Conservation (phyloP, 2,797 vertebrate species). For the Gambelia wislizenii region DNA sequence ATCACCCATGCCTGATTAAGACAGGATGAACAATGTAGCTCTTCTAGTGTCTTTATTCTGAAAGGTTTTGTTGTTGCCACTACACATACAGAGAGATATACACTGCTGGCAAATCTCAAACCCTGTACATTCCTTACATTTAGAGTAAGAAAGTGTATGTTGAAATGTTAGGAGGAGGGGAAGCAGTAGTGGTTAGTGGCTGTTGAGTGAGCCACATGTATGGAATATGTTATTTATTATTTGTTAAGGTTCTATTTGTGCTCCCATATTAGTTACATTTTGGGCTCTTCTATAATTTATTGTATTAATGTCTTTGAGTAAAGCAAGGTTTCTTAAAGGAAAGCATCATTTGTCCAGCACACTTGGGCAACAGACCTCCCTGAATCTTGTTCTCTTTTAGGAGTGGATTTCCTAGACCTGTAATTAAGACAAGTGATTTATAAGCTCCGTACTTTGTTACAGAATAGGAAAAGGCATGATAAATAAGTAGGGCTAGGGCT, state of each 20-base stretch:
- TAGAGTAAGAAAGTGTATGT: too few relatives aligned
- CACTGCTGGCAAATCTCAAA: constrained; percentile 32
- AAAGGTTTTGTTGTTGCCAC: not conserved
- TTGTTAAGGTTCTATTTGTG: not conserved
- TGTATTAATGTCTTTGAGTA: constrained; percentile 44
- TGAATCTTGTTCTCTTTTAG: constrained; percentile 17
- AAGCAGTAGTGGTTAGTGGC: not conserved
- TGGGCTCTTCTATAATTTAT: constrained; percentile 45
- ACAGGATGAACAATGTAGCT: not conserved
- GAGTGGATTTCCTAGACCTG: constrained; percentile 19
- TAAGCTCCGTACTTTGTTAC: constrained; percentile 54
- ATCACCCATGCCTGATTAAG: not conserved
- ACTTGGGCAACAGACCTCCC: constrained; percentile 63
- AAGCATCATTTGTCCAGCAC: constrained; percentile 58
- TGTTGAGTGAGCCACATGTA: constrained; percentile 36
- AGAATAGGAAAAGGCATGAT: constrained; percentile 20
- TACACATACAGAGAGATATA: not conserved
- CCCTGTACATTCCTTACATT: too few relatives aligned
- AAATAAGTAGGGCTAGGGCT: too few relatives aligned
- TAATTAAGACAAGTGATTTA: constrained; percentile 59
- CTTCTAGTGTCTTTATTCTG: not conserved
- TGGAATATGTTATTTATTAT: not conserved
- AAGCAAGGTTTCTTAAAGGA: constrained; percentile 56
- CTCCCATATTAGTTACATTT: constrained; percentile 35
- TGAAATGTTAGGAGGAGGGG: not conserved